Evolutionary conservation across 2,888 invertebrate species (phyloP).

Genomic region (Mythimna impura): DNA sequence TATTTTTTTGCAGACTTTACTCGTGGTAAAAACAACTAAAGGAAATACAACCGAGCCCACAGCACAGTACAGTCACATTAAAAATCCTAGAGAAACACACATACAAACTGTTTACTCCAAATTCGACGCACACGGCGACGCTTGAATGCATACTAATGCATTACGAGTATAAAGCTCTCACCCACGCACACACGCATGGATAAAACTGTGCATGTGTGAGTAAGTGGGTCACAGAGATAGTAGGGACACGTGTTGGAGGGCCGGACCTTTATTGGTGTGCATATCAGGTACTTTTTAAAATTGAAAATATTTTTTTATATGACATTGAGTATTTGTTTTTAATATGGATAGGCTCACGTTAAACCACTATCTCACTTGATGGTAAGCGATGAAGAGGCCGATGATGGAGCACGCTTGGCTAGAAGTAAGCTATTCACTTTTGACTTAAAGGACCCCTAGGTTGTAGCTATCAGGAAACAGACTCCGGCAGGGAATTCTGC

Average conservation of each 20-base stretch:
- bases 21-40: neutral
- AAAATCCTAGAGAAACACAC: constrained; percentile 75
- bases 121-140: constrained; percentile 70
- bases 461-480: no score
- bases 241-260: constrained; percentile 89
- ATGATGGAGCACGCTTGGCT: no score
- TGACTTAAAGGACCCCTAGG: no score
- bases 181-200: constrained; percentile 67
- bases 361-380: no score
- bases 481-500: no score
- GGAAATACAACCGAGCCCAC: constrained; percentile 46
- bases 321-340: neutral
- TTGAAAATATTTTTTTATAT: neutral
- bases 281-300: neutral
- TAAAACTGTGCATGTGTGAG: constrained; percentile 74
- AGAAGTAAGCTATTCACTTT: no score
- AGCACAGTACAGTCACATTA: constrained; percentile 56
- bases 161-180: constrained; percentile 49
- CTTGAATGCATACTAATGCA: constrained; percentile 78
- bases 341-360: no score
- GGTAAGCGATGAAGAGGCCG: no score
- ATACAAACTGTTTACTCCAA: constrained; percentile 74
- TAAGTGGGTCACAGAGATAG: constrained; percentile 89
- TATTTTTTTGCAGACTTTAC: no score
- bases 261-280: constrained; percentile 81